Base-by-base conservation (phyloP, 2,113 vertebrate species). In the Actinemys pallida region DNA sequence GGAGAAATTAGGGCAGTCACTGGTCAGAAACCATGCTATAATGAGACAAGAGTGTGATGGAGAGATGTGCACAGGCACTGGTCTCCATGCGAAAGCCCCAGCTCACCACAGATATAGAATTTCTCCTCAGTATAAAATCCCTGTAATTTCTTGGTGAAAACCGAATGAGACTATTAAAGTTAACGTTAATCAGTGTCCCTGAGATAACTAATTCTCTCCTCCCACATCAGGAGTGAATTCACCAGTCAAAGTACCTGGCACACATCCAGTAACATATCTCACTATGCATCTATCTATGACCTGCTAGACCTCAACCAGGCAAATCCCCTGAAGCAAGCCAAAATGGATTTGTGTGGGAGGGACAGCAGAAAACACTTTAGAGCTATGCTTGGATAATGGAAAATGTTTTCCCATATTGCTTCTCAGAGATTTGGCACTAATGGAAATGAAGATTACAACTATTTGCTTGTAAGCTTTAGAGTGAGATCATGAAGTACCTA, bases 341-440 rank as follows among this genome's bases (percentile, higher is more conserved):
- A 94, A 96, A 92, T 45, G 86, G 72, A 95, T 85, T 94, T 72
- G 81, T 0, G 0, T 0, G 0, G 87, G 84, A 96, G 93, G 83
- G 84, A 88, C 57, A 94, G 20, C 47, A 86, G 81, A 95, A 94
- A 95, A 89, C 93, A 95, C 94, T 97, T 97, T 88, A 97, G 53
- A 94, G 83, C 29, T 72, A 88, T 83, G 95, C 95, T 81, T 47
- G 94, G 89, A 94, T 95, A 97, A 97, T 93, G 86, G 93, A 90
- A 95, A 93, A 87, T 45, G 4, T 95, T 96, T 97, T 92, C 83
- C 92, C 50, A 85, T 93, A 53, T 79, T 85, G 88, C 75, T 91
- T 96, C 88, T 95, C 54, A 88, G 81, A 96, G 90, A 92, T 1
- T 1, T 90, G 95, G 19, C 86, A 85, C 86, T 93, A 97, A 96